Base-by-base conservation (phyloP, 2,888 invertebrate species). In the Hyles lineata region DNA sequence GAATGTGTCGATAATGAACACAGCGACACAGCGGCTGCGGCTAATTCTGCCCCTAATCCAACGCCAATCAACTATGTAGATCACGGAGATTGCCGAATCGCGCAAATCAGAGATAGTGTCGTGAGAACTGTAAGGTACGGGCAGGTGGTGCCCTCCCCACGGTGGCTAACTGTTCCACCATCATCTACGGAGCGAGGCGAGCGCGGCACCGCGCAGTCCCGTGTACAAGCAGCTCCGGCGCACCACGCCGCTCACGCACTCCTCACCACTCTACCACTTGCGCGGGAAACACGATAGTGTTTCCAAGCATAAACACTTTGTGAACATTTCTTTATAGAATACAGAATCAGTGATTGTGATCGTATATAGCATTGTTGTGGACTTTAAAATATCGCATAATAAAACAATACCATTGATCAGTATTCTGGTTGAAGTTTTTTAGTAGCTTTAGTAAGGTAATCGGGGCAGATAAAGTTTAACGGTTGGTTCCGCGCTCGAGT, bases 391-490 rank as follows among this genome's bases (percentile, higher is more conserved):
- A 73, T 74, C 73, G 73, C 43, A 69, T 71, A 69, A 62, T 29
- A 61, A 21, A 62, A 69, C 43, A 32, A 62, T 60, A 60, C 19
- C 32, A n/a, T 55, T 70, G 74, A 77, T 78, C 77, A 79, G 79
- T 79, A 72, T 67, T 70, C 72, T 63, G 62, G 72, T 70, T 74
- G 60, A 77, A 74, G 80, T 82, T 89, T 92, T 92, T 91, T 83
- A 82, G 81, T 88, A 87, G 84, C 84, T 84, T 85, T 86, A 87
- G 91, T 89, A 91, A 90, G 88, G 92, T 93, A 93, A 94, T 94
- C 93, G 94, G 94, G 94, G 94, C 94, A 94, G 91, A 94, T 91
- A 94, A 67, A 89, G 85, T 87, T 93, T 94, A 94, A 94, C 94
- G 94, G 94, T 94, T 90, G 93, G 90, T 85, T 92, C 93, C 89